Conservation (phyloP, 1,140 invertebrate species). For the Aphaenogaster floridana region DNA sequence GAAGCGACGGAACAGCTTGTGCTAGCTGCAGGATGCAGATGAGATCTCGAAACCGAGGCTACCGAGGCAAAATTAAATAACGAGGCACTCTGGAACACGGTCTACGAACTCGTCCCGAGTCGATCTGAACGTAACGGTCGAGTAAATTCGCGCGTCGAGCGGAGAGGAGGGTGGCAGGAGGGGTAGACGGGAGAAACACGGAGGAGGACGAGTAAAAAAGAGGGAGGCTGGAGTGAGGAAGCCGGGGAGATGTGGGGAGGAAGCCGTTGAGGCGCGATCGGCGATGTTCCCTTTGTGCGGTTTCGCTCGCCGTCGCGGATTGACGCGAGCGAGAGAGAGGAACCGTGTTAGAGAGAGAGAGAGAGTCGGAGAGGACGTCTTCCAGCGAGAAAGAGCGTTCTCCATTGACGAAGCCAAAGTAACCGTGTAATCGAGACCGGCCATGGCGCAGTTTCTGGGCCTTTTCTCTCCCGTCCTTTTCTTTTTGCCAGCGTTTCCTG, state of each 20-base stretch:
- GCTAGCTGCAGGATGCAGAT: neutral
- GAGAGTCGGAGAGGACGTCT: conserved; percentile 25
- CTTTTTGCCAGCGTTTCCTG: conserved; percentile 35
- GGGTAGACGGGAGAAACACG: conserved; percentile 18
- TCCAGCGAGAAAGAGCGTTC: conserved; percentile 57
- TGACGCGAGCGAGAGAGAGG: conserved; percentile 33
- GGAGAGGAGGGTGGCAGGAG: neutral
- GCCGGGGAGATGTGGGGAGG: conserved; percentile 21
- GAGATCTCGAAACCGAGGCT: neutral
- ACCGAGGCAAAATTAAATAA: neutral
- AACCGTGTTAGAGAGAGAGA: conserved; percentile 63
- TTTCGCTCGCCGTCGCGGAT: conserved; percentile 68
- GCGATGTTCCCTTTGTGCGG: conserved; percentile 59
- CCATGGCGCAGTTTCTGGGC: conserved; percentile 55
- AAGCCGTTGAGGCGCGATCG: conserved; percentile 60
- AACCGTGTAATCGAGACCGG: conserved; percentile 82
- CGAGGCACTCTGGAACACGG: neutral
- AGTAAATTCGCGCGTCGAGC: conserved; percentile 64
- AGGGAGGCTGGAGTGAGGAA: conserved; percentile 40
- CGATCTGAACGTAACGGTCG: conserved; percentile 77
- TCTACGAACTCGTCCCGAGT: conserved; percentile 47
- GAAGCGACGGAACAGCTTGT: neutral
- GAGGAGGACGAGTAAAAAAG: conserved; percentile 32
- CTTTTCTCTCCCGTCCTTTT: conserved; percentile 47
- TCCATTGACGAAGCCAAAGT: conserved; percentile 81